phyloP scores from a whole-genome alignment of 2,113 vertebrate genomes.

The Alosa alosa region DNA sequence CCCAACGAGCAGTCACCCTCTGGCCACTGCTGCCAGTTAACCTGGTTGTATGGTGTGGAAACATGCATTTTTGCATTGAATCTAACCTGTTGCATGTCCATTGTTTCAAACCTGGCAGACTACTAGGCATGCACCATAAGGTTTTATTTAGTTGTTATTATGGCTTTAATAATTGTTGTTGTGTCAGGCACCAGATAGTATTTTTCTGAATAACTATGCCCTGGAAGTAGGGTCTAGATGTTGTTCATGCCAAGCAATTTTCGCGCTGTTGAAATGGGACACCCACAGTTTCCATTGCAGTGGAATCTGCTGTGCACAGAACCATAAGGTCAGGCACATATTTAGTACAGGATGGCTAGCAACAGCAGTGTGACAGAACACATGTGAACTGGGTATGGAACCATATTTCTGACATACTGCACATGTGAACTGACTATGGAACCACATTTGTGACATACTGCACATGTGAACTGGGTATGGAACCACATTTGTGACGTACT shows the following conservation, averaged over 20 bases:
- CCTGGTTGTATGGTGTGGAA: constrained; percentile 69
- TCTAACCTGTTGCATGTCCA: constrained; percentile 65
- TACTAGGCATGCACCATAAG: constrained; percentile 3
- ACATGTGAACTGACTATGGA: not conserved
- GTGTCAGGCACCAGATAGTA: not conserved
- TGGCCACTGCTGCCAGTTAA: constrained; percentile 68
- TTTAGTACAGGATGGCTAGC: constrained; percentile 61
- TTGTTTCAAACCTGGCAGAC: constrained; percentile 47
- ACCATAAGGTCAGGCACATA: constrained; percentile 49
- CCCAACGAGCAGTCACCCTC: constrained; percentile 68
- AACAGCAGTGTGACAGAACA: constrained; percentile 56
- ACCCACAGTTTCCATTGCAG: not conserved
- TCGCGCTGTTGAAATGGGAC: constrained; percentile 50
- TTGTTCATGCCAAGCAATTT: not conserved
- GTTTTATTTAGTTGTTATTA: not conserved
- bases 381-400: not conserved
- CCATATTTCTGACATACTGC: not conserved
- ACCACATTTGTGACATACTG: not conserved
- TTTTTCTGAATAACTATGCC: not conserved
- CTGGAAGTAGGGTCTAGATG: constrained; percentile 21
- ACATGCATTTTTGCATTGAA: constrained; percentile 35
- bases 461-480: not conserved
- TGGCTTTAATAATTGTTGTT: not conserved
- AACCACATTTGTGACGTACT: not conserved
- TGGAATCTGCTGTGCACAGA: constrained; percentile 38